Percentiles rank a stretch among this genome's conserved stretches.
phyloP scores from a whole-genome alignment of 1,140 invertebrate genomes.

The Procambarus clarkii region DNA sequence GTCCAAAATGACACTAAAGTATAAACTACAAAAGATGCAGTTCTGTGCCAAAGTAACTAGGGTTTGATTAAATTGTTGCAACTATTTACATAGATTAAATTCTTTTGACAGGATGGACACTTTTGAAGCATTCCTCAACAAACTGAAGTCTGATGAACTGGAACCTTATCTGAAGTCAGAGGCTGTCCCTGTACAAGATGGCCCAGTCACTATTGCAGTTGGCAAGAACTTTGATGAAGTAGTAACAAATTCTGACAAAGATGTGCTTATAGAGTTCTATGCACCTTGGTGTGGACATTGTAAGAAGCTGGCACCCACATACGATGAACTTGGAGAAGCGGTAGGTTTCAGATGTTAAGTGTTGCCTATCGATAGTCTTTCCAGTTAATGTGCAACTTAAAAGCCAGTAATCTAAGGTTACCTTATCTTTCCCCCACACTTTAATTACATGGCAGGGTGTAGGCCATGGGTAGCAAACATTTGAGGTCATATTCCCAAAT shows the following conservation, averaged over 20 bases:
- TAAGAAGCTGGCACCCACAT: conserved; percentile 95
- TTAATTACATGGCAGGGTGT: too few relatives aligned
- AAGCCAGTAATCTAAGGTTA: too few relatives aligned
- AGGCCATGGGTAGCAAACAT: too few relatives aligned
- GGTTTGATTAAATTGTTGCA: conserved; percentile 60
- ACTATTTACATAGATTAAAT: background rate
- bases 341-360: conserved; percentile 75
- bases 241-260: conserved; percentile 92
- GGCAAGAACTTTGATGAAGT: conserved; percentile 98
- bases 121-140: conserved; percentile 91
- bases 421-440: too few relatives aligned
- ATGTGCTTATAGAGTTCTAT: conserved; percentile 98
- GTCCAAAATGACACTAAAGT: background rate
- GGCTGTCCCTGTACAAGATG: conserved; percentile 90
- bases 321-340: conserved; percentile 95
- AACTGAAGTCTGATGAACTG: conserved; percentile 88
- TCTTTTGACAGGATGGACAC: conserved; percentile 81
- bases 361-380: too few relatives aligned
- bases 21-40: too few relatives aligned
- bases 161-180: conserved; percentile 98
- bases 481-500: too few relatives aligned
- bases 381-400: too few relatives aligned
- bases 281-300: conserved; percentile 99
- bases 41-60: background rate
- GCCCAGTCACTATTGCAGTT: conserved; percentile 93